A percentile compares a stretch with the other conserved stretches of the same genome.
phyloP scores from a whole-genome alignment of 2,888 invertebrate genomes.

The Drosophila meridiana region DNA sequence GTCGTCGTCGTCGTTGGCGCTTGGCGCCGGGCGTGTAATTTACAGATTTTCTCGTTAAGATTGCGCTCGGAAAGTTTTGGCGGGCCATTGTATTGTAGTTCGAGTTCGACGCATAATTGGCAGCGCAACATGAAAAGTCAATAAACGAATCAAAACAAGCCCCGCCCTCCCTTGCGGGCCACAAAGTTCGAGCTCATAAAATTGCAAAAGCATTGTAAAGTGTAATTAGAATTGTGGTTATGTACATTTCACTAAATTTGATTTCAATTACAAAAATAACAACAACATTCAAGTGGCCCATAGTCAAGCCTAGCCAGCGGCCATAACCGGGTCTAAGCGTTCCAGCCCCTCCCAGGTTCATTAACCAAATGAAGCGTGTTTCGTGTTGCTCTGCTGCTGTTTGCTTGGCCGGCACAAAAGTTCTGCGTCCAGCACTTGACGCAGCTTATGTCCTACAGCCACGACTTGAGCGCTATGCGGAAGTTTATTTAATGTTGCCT shows the following conservation, averaged over 20 bases:
- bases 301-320: neutral
- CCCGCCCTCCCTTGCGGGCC: neutral
- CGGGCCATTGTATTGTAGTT: conserved; percentile 67
- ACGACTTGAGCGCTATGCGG: conserved; percentile 17
- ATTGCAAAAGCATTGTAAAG: conserved; percentile 48
- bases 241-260: conserved; percentile 60
- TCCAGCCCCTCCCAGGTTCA: conserved; percentile 51
- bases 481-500: conserved; percentile 53
- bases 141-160: conserved; percentile 62
- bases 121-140: conserved; percentile 73
- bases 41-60: conserved; percentile 79
- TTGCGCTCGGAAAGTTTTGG: conserved; percentile 64
- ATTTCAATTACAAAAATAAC: conserved; percentile 60
- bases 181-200: conserved; percentile 54
- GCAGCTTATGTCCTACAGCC: conserved; percentile 15
- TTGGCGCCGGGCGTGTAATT: conserved; percentile 66
- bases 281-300: conserved; percentile 28
- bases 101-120: conserved; percentile 69
- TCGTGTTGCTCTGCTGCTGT: conserved; percentile 11
- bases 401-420: conserved; percentile 31
- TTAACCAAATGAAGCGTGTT: conserved; percentile 68
- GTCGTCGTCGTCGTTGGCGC: conserved; percentile 5
- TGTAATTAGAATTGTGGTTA: conserved; percentile 59
- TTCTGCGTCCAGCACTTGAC: conserved; percentile 44
- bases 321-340: neutral